Base-by-base conservation (phyloP, 2,797 vertebrate genomes). In the Falco novaeseelandiae region DNA sequence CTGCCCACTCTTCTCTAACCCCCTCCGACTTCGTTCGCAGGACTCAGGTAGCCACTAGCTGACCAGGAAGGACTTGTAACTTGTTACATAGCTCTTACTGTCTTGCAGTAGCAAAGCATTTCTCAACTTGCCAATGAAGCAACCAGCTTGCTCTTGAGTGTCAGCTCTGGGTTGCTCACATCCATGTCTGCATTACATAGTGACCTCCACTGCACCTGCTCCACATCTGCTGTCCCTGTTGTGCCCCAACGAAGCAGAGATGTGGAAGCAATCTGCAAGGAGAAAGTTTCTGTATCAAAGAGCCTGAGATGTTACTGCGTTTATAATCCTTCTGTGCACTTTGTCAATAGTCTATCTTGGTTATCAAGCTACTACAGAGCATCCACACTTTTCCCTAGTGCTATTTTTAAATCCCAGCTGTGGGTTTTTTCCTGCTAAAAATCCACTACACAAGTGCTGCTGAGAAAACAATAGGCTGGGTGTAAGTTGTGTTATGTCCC, bases 121-220 rank as follows among this genome's bases (percentile, higher is more conserved):
- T 87, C 36, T 84, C 72, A 52, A 54, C 23, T 34, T 77, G 42
- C 55, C 44, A 73, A 9, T 55, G 30, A 91, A 90, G 59, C 42
- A 77, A 78, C 10, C 34, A 81, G 18, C 59, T 83, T 77, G 40
- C 11, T 77, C 34, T 81, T 29, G 20, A 52, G 61, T 15, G 21
- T 55, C 57, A 88, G 40, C 36, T 70, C 23, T n/a, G 65, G 40
- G n/a, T 77, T 85, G 79, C 71, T 88, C 52, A n/a, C 3, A 22
- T n/a, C 72, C 38, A 12, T 74, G n/a, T 8, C 25, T 0, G 0
- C 22, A 7, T 66, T 74, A 51, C 13, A 7, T 9, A 19, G 34
- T 65, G 67, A 66, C 27, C 29, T 73, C 44, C 38, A 44, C 42
- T 55, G 76, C 25, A 77, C 21, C 57, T 51, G 49, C 77, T 80